phyloP scores from a whole-genome alignment of 2,113 vertebrate species.

The Vanacampus margaritifer region DNA sequence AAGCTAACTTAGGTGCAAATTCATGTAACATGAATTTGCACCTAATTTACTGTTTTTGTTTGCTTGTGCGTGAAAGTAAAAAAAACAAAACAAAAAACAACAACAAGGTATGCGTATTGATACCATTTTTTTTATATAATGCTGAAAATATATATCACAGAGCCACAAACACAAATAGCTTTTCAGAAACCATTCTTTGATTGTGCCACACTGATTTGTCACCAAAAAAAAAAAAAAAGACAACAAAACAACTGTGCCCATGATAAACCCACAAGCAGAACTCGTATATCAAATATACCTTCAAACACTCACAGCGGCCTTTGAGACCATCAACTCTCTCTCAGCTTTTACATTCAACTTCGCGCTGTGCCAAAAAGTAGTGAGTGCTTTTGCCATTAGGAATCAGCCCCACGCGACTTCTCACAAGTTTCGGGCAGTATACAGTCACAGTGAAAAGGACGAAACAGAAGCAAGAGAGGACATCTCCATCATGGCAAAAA shows the following conservation, averaged over 20 bases:
- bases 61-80: too few species aligned
- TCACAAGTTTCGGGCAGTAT: constrained; percentile 17
- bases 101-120: constrained; percentile 17
- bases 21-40: too few species aligned
- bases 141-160: constrained; percentile 51
- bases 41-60: too few species aligned
- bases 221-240: constrained; percentile 38
- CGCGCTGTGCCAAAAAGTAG: constrained; percentile 29
- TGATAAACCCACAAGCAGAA: constrained; percentile 36
- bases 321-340: constrained; percentile 1
- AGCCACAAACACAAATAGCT: constrained; percentile 58
- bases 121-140: constrained; percentile 42
- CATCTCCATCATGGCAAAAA: constrained; percentile 10
- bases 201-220: constrained; percentile 59
- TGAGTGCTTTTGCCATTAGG: constrained; percentile 25
- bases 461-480: constrained; percentile 39
- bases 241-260: constrained; percentile 23
- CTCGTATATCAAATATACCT: constrained; percentile 17
- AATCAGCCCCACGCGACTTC: constrained; percentile 17
- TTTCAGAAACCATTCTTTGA: constrained; percentile 48
- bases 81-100: too few species aligned
- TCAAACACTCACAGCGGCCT: not conserved
- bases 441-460: constrained; percentile 28
- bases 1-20: too few species aligned
- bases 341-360: constrained; percentile 55